A percentile compares a stretch with the other conserved stretches of the same genome.
phyloP scores from a whole-genome alignment of 2,797 vertebrate species.

The Brotogeris chrysoptera region DNA sequence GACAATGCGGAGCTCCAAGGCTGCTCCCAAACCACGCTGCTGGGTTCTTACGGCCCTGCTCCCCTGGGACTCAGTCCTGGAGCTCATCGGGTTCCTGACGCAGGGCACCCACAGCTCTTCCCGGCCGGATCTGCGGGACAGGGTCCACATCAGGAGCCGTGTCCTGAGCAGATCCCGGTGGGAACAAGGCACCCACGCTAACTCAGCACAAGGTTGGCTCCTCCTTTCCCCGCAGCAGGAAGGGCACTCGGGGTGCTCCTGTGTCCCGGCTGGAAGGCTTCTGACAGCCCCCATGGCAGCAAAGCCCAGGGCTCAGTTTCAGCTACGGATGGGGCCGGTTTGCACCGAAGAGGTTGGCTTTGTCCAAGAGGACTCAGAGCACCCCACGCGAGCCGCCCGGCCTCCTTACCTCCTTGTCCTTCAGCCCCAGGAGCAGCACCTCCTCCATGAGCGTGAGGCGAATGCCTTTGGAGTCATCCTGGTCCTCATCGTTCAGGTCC shows the following conservation, averaged over 20 bases:
- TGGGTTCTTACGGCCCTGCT: not conserved
- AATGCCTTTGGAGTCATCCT: slow-evolving; percentile 77
- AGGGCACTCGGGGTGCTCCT: rapidly evolving
- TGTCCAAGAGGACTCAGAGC: not conserved
- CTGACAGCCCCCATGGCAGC: not conserved
- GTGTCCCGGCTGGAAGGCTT: not conserved
- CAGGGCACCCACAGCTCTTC: not conserved
- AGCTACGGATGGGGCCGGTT: not conserved
- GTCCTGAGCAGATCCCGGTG: not conserved
- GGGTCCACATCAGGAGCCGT: rapidly evolving
- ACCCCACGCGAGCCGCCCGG: rapidly evolving
- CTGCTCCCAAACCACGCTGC: not conserved
- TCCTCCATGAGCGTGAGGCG: slow-evolving; percentile 87
- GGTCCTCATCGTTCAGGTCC: slow-evolving; percentile 47
- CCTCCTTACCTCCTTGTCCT: slow-evolving; percentile 84
- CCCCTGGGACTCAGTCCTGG: not conserved
- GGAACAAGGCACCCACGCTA: not conserved
- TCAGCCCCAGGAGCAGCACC: slow-evolving; percentile 83
- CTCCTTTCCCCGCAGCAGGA: not conserved
- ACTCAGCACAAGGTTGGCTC: rapidly evolving
- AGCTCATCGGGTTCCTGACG: not conserved
- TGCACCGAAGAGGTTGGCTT: not conserved
- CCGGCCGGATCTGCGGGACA: rapidly evolving
- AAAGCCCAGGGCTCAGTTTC: not conserved
- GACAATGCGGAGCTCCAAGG: not conserved